phyloP scores from a whole-genome alignment of 1,140 invertebrate species.

The Saccostrea cuccullata region DNA sequence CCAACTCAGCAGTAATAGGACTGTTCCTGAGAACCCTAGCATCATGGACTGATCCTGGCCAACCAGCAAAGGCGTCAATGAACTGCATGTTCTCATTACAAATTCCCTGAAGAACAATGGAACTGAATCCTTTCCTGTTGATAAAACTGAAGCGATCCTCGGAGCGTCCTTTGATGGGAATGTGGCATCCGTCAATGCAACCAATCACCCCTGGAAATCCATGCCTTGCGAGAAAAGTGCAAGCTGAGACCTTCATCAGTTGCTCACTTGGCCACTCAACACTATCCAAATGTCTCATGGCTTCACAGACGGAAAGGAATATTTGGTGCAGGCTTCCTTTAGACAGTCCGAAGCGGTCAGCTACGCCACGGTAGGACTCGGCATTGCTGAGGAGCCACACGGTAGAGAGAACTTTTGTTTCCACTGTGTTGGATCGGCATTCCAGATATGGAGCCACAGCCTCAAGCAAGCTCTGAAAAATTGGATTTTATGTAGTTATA shows the following conservation, averaged over 20 bases:
- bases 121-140: conserved; percentile 23
- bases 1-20: too few relatives aligned
- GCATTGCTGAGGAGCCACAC: too few relatives aligned
- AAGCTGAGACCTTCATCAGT: too few relatives aligned
- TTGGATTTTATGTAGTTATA: too few relatives aligned
- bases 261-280: too few relatives aligned
- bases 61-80: too few relatives aligned
- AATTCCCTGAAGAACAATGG: conserved; percentile 49
- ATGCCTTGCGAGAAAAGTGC: too few relatives aligned
- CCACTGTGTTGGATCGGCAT: background rate
- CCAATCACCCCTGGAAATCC: background rate
- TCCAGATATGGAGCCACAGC: background rate
- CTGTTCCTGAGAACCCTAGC: too few relatives aligned
- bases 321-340: background rate
- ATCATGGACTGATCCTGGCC: too few relatives aligned
- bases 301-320: background rate
- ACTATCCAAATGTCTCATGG: too few relatives aligned
- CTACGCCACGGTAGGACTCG: background rate
- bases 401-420: background rate
- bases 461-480: background rate
- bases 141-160: background rate
- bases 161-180: background rate
- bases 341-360: background rate
- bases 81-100: too few relatives aligned
- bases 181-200: conserved; percentile 6